A percentile compares a stretch with the other conserved stretches of the same genome.
Conservation (phyloP, 2,113 vertebrate species). For the Xenopus laevis region DNA sequence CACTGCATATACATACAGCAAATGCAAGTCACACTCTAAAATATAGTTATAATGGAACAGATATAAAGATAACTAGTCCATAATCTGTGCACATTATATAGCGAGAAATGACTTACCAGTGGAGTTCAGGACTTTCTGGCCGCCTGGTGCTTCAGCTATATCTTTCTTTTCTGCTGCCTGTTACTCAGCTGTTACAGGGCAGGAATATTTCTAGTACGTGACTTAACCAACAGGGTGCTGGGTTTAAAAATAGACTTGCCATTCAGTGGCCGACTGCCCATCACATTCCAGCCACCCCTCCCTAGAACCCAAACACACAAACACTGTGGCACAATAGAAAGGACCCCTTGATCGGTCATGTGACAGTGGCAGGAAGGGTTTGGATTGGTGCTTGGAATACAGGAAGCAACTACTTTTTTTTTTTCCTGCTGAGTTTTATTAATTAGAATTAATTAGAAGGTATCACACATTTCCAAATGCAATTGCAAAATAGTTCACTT, state of each 20-base stretch:
- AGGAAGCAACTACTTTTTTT: too few species aligned
- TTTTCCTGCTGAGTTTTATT: too few species aligned
- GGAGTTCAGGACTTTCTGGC: not conserved
- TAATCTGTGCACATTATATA: too few species aligned
- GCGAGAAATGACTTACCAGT: constrained; percentile 16
- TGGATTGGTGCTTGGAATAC: not conserved
- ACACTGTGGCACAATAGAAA: not conserved
- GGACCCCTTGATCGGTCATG: not conserved
- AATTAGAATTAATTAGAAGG: too few species aligned
- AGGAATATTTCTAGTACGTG: constrained; percentile 31
- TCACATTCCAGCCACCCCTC: constrained; percentile 21
- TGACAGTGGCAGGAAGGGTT: not conserved
- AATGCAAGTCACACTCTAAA: too few species aligned
- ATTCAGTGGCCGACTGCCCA: constrained; percentile 8
- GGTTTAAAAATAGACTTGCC: constrained; percentile 38
- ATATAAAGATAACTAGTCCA: too few species aligned
- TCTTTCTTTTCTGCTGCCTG: not conserved
- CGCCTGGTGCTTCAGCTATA: not conserved
- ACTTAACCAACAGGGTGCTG: constrained; percentile 13
- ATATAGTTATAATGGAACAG: too few species aligned
- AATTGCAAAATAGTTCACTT: too few species aligned
- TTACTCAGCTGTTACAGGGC: constrained; percentile 8
- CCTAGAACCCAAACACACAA: not conserved
- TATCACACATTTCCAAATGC: too few species aligned
- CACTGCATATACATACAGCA: too few species aligned